A percentile compares a stretch with the other conserved stretches of the same genome.
Evolutionary conservation across 1,140 invertebrate genomes (phyloP).

Genomic region (Rhyzopertha dominica): DNA sequence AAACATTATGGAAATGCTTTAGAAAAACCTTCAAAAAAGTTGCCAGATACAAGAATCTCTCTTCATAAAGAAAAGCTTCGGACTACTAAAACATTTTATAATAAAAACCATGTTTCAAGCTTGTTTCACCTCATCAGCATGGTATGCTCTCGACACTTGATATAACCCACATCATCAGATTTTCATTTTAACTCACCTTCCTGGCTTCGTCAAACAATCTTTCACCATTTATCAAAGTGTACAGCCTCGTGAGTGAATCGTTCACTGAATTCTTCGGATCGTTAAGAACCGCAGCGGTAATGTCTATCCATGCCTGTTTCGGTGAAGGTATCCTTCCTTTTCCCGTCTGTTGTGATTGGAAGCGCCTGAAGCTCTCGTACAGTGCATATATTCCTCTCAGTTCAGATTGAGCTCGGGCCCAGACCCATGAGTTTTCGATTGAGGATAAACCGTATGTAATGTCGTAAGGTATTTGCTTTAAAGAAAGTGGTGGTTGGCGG

Average conservation of each 20-base stretch:
- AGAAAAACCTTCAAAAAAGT: no score
- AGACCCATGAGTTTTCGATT: slow-evolving; percentile 52
- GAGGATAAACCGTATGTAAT: slow-evolving; percentile 43
- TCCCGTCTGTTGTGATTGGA: slow-evolving; percentile 50
- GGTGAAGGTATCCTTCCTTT: slow-evolving; percentile 47
- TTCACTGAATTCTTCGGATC: slow-evolving; percentile 52
- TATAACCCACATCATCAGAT: no score
- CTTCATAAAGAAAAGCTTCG: no score
- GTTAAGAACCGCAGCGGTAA: slow-evolving; percentile 57
- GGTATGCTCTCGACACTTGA: no score
- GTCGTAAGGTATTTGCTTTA: slow-evolving; percentile 30
- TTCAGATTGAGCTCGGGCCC: slow-evolving; percentile 51
- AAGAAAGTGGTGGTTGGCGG: not conserved
- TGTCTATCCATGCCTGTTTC: slow-evolving; percentile 54
- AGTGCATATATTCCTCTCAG: slow-evolving; percentile 52
- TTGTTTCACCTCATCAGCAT: no score
- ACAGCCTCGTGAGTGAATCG: slow-evolving; percentile 47
- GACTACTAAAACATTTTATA: no score
- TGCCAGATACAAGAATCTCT: no score
- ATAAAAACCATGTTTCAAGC: no score
- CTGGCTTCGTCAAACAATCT: slow-evolving; percentile 57
- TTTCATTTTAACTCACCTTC: slow-evolving; percentile 63
- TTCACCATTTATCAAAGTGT: slow-evolving; percentile 52
- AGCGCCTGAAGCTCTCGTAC: slow-evolving; percentile 56
- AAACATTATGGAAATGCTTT: no score